These are phyloP conservation scores for Tragopan temminckii DNA, from an alignment of 2,797 vertebrate genomes.

Conservation along the genomic window DNA sequence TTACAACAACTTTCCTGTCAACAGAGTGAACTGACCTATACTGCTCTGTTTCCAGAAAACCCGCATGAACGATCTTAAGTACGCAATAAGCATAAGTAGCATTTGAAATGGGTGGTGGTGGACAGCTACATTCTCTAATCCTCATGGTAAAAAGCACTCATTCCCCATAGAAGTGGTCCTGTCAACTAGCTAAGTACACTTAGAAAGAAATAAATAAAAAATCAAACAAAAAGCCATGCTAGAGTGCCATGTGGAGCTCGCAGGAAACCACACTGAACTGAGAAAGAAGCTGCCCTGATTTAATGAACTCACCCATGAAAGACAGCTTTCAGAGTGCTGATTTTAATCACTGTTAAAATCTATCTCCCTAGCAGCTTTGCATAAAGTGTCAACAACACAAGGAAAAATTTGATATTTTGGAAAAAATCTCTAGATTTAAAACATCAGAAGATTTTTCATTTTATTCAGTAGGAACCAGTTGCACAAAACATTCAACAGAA, in stretches of 20 bases:
- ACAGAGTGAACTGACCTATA: background rate
- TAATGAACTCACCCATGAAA: background rate
- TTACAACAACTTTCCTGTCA: background rate
- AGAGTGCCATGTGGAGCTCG: too few relatives aligned
- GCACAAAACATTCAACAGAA: background rate
- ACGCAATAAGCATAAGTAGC: background rate
- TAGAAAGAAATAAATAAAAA: background rate
- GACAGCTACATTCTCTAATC: background rate
- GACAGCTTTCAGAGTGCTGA: background rate
- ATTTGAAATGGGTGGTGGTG: background rate
- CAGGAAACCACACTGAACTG: background rate
- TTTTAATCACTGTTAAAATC: background rate
- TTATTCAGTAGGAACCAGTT: background rate
- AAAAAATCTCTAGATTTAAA: background rate
- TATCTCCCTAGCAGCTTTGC: too few relatives aligned
- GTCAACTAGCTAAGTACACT: background rate
- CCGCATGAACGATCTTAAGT: background rate
- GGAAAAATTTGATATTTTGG: background rate
- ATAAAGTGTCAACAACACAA: background rate
- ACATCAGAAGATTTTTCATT: background rate
- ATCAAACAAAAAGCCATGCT: background rate
- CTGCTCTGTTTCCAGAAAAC: background rate
- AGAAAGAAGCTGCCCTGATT: background rate
- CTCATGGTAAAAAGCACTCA: background rate
- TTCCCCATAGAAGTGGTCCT: too few relatives aligned